phyloP scores from a whole-genome alignment of 2,888 invertebrate genomes.

The Lathronympha strigana region DNA sequence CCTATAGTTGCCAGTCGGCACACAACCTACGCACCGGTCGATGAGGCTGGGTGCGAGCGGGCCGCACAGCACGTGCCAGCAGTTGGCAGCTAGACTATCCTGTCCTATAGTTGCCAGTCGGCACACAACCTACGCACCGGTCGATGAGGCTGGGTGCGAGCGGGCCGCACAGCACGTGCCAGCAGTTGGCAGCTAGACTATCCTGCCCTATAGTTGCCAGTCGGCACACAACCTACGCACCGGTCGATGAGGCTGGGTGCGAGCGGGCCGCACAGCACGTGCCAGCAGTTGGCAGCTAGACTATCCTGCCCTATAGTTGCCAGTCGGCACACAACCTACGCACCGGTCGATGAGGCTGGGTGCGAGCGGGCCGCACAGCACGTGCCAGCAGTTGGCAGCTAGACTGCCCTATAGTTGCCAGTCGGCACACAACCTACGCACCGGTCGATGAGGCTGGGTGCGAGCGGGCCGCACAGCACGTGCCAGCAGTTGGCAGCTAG shows the following conservation, averaged over 20 bases:
- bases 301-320: too few relatives aligned
- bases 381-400: constrained; percentile 69
- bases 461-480: too few relatives aligned
- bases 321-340: not conserved
- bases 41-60: constrained; percentile 93
- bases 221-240: not conserved
- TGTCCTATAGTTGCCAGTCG: not conserved
- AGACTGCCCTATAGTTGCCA: too few relatives aligned
- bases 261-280: too few relatives aligned
- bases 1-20: not conserved
- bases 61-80: not conserved
- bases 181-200: too few relatives aligned
- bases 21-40: constrained; percentile 76
- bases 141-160: constrained; percentile 95
- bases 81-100: too few relatives aligned
- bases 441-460: constrained; percentile 93
- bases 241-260: constrained; percentile 94
- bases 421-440: not conserved
- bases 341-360: constrained; percentile 92
- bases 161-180: too few relatives aligned
- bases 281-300: constrained; percentile 75
- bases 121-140: constrained; percentile 54
- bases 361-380: too few relatives aligned
- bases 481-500: constrained; percentile 73
- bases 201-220: too few relatives aligned